Conservation (phyloP, 2,797 vertebrate genomes). For the Acanthurus leucopareius region DNA sequence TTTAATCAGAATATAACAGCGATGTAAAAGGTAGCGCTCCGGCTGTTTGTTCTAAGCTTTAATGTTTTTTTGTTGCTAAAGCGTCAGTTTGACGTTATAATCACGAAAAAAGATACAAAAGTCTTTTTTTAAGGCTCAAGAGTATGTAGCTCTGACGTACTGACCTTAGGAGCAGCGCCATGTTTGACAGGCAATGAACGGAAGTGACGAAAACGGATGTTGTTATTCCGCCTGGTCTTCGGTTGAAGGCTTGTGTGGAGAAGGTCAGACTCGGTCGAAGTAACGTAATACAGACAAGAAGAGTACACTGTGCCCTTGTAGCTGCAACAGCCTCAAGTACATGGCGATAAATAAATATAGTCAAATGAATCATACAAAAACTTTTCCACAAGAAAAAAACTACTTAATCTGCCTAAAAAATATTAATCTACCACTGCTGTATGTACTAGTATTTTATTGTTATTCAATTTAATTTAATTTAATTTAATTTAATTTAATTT, state of each 20-base stretch:
- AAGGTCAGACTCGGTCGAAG: conserved; percentile 23
- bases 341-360: too few species aligned
- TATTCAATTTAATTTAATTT: too few species aligned
- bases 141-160: conserved; percentile 48
- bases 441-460: too few species aligned
- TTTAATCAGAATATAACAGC: neutral
- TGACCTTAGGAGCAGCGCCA: conserved; percentile 90
- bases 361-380: too few species aligned
- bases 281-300: neutral
- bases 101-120: accelerated
- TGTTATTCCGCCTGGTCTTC: neutral
- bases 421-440: too few species aligned
- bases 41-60: accelerated
- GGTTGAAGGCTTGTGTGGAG: neutral
- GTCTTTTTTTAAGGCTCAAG: accelerated
- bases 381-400: too few species aligned
- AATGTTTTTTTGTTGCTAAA: accelerated
- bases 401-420: too few species aligned
- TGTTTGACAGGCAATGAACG: conserved; percentile 67
- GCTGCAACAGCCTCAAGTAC: too few species aligned
- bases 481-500: too few species aligned
- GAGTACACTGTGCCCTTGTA: too few species aligned
- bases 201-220: conserved; percentile 76
- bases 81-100: neutral
- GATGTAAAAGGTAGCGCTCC: accelerated